Base-by-base conservation (phyloP, 2,888 invertebrate species). In the Philonicus albiceps region DNA sequence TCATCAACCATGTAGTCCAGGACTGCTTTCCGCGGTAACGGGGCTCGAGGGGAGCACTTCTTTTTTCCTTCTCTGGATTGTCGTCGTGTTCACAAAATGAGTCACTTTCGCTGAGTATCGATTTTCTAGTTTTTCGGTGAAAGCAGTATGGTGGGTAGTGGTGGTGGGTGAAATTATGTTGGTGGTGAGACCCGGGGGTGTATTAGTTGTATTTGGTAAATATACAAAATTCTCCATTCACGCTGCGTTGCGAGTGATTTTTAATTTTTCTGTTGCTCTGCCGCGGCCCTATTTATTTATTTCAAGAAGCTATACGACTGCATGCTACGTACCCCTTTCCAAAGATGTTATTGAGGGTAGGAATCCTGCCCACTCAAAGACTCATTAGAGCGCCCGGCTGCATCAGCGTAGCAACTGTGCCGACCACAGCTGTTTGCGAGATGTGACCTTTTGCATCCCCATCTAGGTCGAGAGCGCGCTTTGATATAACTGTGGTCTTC, bases 101-200 rank as follows among this genome's bases (percentile, higher is more conserved):
- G 89, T 89, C 89, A 89, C 89, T 89, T 89, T 89, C 89, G 89
- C 88, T 88, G 86, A 27, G 87, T 89, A 89, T 89, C 87, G 89
- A 89, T 89, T 89, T 89, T 88, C 87, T 88, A 88, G 86, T 86
- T 75, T 87, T 83, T 86, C 34, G 84, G 84, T 84, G 34, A 84
- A 84, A 73, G 72, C 84, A 27, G 37, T 40, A 22, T 73, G 84
- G 30, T 84, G 37, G 34, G 27, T 73, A 49, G 55, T 84, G 31
- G 43, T 72, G 40, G n/a, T 49, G 49, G 84, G 84, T 84, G 22
- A 84, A 72, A 40, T 37, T 72, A 19, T 40, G 34, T 27, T 73
- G 73, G 55, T 84, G 6, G 73, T 72, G 27, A 49, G 7, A 0
- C 27, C 30, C 73, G 16, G 40, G 40, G 40, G n/a, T 84, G 73